Percentiles rank a stretch among this genome's conserved stretches.
phyloP scores from a whole-genome alignment of 2,797 vertebrate species.

The Muscicapa comitata region DNA sequence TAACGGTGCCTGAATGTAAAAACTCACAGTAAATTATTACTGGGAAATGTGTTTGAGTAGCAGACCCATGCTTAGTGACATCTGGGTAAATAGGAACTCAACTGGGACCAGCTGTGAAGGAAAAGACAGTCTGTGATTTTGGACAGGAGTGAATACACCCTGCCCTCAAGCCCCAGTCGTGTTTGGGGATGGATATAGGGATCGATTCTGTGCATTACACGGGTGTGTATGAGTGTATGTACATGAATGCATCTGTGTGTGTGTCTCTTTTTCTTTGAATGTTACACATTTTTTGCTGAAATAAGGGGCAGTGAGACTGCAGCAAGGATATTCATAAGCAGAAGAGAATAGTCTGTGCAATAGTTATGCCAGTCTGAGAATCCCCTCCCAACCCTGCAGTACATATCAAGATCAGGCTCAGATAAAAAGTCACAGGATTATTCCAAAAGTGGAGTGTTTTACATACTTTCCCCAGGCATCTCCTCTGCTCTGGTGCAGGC shows the following conservation, averaged over 20 bases:
- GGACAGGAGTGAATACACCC: background rate
- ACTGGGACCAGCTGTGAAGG: background rate
- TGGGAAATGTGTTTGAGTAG: background rate
- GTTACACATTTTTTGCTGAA: background rate
- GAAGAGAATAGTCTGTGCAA: background rate
- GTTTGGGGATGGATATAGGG: background rate
- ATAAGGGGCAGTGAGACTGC: background rate
- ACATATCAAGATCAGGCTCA: background rate
- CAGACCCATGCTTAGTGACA: background rate
- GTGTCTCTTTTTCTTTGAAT: background rate
- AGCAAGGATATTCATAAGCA: background rate
- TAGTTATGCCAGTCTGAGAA: background rate
- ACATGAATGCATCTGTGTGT: background rate
- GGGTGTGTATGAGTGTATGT: fast-evolving
- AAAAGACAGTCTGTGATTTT: background rate
- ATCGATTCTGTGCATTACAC: background rate
- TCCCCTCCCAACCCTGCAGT: background rate
- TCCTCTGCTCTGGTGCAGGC: background rate
- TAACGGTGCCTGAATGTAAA: background rate
- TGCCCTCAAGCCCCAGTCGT: background rate
- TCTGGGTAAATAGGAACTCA: background rate
- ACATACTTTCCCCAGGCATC: background rate
- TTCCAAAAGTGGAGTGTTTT: background rate
- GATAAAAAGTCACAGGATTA: background rate
- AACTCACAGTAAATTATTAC: background rate